Evolutionary conservation across 2,888 invertebrate genomes (phyloP), one percentile per base, ranked within the genome.

Genomic region (Apoda limacodes): DNA sequence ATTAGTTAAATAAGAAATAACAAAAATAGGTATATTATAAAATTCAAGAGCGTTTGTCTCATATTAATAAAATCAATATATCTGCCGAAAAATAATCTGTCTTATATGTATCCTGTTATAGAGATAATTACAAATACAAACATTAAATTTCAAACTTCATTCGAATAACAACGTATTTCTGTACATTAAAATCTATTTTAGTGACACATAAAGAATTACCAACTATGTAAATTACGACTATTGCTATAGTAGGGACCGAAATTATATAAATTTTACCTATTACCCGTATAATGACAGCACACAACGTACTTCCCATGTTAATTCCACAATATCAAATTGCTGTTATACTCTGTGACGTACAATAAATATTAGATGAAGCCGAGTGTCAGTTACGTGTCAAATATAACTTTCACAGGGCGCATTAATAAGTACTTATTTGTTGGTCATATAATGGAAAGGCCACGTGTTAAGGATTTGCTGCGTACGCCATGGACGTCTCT

Each of bases 351-450:
- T 60, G 55, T 63, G 64, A 68, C 66, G 59, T 52, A 58, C 57
- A 60, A 68, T 76, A 70, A 71, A 78, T 76, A 74, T 69, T 68
- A 66, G 60, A 78, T 72, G 68, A 61, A 63, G 57, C 58, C 50
- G 45, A 54, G 61, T 65, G 63, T 64, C 68, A 63, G 67, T 70
- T 67, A 67, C 60, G 57, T 56, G 60, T 53, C 52, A 37, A 40
- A 54, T 44, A 48, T 49, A 47, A 49, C 53, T 46, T 55, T 60
- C 53, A 55, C 57, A 52, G 59, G 46, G 45, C 30, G 57, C 53
- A 68, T 71, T 75, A 75, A 68, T 72, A 70, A 56, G 60, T 64
- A 51, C 70, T 69, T 69, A 78, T 74, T 75, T 67, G 67, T 61
- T 54, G 65, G 66, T 45, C 46, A 44, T 52, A 52, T 68, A 72